Evolutionary conservation across 2,888 invertebrate species (phyloP).

Genomic region (Tetranychus truncatus): DNA sequence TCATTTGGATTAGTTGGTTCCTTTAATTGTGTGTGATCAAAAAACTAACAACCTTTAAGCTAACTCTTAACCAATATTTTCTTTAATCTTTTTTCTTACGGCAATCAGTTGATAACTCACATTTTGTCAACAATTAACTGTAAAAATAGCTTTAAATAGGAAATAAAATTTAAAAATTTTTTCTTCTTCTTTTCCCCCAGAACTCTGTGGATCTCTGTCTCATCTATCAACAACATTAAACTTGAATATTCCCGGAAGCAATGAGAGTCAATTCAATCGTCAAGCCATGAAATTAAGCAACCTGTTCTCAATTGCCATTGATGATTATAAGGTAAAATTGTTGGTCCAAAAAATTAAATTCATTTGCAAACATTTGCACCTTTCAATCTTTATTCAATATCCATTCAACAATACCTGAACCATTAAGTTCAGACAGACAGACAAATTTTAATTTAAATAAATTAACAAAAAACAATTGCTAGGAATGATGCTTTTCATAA

Average conservation of each 20-base stretch:
- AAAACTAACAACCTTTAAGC: background rate
- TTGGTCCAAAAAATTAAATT: too few relatives aligned
- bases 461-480: background rate
- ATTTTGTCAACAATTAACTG: background rate
- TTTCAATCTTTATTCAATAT: background rate
- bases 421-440: too few relatives aligned
- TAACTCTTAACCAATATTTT: background rate
- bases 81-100: too few relatives aligned
- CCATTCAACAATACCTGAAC: background rate
- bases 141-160: too few relatives aligned
- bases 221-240: constrained; percentile 29
- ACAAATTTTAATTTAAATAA: background rate
- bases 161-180: too few relatives aligned
- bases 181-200: too few relatives aligned
- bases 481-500: background rate
- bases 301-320: constrained; percentile 30
- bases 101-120: too few relatives aligned
- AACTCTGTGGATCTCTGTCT: constrained; percentile 27
- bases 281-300: constrained; percentile 25
- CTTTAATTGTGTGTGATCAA: background rate
- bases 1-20: background rate
- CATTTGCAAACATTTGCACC: background rate
- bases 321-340: constrained; percentile 25
- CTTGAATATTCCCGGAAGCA: constrained; percentile 25
- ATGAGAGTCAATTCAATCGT: constrained; percentile 15